These are phyloP conservation scores for Notiomystis cincta DNA, from an alignment of 2,113 vertebrate species.

Conservation along the genomic window DNA sequence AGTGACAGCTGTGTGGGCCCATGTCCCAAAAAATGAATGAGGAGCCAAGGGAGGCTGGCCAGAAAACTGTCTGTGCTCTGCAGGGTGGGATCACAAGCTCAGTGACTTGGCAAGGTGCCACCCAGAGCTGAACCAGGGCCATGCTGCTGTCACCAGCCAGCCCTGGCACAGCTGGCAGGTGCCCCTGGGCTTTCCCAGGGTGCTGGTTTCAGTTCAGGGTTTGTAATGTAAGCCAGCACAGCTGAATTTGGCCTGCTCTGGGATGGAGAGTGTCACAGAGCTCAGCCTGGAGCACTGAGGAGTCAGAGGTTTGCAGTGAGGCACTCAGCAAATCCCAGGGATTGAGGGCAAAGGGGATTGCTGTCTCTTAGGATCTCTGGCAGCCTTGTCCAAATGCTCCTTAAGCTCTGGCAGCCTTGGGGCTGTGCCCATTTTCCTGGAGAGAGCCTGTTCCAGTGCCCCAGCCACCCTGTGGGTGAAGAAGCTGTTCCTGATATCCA, in stretches of 20 bases:
- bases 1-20: background rate
- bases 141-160: background rate
- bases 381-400: background rate
- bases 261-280: fast-evolving
- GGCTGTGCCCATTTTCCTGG: background rate
- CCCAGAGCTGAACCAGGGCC: background rate
- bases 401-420: background rate
- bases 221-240: background rate
- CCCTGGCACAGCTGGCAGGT: background rate
- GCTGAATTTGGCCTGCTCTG: background rate
- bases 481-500: background rate
- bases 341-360: background rate
- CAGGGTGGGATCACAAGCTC: background rate
- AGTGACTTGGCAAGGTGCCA: background rate
- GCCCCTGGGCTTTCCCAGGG: background rate
- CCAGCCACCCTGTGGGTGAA: background rate
- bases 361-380: background rate
- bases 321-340: background rate
- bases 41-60: background rate
- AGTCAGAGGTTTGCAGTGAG: background rate
- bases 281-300: background rate
- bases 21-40: background rate
- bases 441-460: background rate
- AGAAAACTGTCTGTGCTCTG: background rate
- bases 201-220: background rate